A percentile compares a stretch with the other conserved stretches of the same genome.
Conservation (phyloP, 2,888 invertebrate species). For the Synanthedon formicaeformis region DNA sequence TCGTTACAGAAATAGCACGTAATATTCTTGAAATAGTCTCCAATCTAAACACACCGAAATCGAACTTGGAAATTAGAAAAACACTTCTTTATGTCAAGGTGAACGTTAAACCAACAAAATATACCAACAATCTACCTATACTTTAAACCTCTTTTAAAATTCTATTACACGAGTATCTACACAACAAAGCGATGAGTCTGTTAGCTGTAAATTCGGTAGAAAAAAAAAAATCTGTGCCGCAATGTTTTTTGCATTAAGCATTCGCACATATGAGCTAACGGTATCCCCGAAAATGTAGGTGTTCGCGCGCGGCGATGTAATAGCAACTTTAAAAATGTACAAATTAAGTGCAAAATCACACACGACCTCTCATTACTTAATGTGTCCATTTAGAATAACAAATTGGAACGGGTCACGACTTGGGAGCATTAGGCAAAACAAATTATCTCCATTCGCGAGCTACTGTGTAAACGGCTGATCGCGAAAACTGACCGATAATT, state of each 20-base stretch:
- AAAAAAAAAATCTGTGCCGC: slow-evolving; percentile 23
- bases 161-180: neutral
- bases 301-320: neutral
- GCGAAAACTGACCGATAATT: neutral
- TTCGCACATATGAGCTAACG: slow-evolving; percentile 24
- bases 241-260: slow-evolving; percentile 29
- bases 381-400: slow-evolving; percentile 1
- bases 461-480: neutral
- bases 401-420: slow-evolving; percentile 2
- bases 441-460: neutral
- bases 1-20: too few relatives aligned
- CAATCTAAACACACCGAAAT: slow-evolving; percentile 8
- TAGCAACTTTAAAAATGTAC: neutral
- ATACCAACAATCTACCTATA: neutral
- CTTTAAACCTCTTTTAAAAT: neutral
- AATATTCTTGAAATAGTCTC: too few relatives aligned
- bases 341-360: neutral
- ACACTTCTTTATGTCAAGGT: neutral
- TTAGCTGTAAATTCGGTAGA: slow-evolving; percentile 35
- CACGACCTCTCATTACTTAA: slow-evolving; percentile 5
- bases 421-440: neutral
- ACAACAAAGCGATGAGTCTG: neutral
- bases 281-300: slow-evolving; percentile 2
- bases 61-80: slow-evolving; percentile 5
- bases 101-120: neutral